Base-by-base conservation (phyloP, 1,140 invertebrate genomes). In the Sycophila sp. region DNA sequence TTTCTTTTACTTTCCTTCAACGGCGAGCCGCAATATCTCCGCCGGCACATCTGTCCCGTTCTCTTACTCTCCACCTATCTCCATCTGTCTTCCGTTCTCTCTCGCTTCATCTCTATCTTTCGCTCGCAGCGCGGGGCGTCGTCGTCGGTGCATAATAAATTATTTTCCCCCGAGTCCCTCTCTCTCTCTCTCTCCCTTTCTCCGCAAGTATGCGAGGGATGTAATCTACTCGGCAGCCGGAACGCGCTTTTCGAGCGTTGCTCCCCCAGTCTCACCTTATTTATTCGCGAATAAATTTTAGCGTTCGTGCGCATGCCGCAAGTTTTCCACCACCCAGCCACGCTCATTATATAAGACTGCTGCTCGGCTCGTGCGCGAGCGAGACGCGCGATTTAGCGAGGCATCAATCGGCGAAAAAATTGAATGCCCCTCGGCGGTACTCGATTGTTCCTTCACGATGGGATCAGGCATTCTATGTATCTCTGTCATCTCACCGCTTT, bases 261-360 rank as follows among this genome's bases (percentile, higher is more conserved):
- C 22, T 22, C 42, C 47, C 7, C 1, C 13, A 26, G 10, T 38
- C 2, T 19, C 10, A 17, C 28, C 11, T 32, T 56, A 56, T 56
- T 56, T 56, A 36, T 56, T 56, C 32, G 4, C 17, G 32, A 56
- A 56, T 56, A 56, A 56, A 56, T 56, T 56, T 56, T 24, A 11
- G 8, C 49, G n/a, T n/a, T n/a, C n/a, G n/a, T n/a, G n/a, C n/a
- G n/a, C n/a, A n/a, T n/a, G n/a, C n/a, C n/a, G n/a, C n/a, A n/a
- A n/a, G n/a, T n/a, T n/a, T n/a, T n/a, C n/a, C n/a, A n/a, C n/a
- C n/a, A n/a, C n/a, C n/a, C n/a, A n/a, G n/a, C n/a, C n/a, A n/a
- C n/a, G n/a, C n/a, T n/a, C n/a, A n/a, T n/a, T n/a, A n/a, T n/a
- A n/a, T n/a, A n/a, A n/a, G n/a, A n/a, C n/a, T n/a, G n/a, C n/a